These are phyloP conservation scores for Nemurella pictetii DNA, from an alignment of 2,888 invertebrate species.

Conservation along the genomic window DNA sequence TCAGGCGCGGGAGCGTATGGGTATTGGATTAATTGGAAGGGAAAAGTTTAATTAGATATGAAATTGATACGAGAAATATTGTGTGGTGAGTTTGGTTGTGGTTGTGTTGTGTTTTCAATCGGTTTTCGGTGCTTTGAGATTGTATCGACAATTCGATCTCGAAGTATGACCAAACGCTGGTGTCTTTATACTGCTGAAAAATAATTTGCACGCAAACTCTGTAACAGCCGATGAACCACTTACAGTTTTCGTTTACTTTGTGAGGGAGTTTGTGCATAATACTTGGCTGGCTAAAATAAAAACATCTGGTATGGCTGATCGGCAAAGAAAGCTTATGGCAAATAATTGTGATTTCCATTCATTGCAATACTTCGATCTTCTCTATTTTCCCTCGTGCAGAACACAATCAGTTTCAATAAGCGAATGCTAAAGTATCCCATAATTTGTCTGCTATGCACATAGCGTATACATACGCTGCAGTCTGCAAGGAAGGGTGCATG, in stretches of 20 bases:
- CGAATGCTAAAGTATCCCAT: background rate
- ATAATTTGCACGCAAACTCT: too few species aligned
- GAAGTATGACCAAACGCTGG: too few species aligned
- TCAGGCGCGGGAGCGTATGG: background rate
- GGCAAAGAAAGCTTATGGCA: background rate
- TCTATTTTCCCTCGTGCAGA: background rate
- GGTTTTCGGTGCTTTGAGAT: background rate
- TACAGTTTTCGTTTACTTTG: too few species aligned
- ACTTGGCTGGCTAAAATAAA: too few species aligned
- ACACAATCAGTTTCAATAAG: background rate
- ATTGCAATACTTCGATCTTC: background rate
- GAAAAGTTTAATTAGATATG: background rate
- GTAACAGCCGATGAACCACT: too few species aligned
- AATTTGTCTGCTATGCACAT: background rate
- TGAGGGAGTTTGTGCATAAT: too few species aligned
- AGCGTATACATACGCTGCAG: too few species aligned
- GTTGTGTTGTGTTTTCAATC: background rate
- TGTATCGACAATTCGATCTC: too few species aligned
- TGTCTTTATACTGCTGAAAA: too few species aligned
- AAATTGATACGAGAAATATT: background rate
- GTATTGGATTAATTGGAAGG: background rate
- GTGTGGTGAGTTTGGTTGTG: background rate
- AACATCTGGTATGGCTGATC: too few species aligned
- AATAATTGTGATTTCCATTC: background rate
- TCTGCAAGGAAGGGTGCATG: background rate